Evolutionary conservation across 2,113 vertebrate genomes (phyloP), one percentile per base, ranked within the genome.

Genomic region (Proterorhinus semilunaris): DNA sequence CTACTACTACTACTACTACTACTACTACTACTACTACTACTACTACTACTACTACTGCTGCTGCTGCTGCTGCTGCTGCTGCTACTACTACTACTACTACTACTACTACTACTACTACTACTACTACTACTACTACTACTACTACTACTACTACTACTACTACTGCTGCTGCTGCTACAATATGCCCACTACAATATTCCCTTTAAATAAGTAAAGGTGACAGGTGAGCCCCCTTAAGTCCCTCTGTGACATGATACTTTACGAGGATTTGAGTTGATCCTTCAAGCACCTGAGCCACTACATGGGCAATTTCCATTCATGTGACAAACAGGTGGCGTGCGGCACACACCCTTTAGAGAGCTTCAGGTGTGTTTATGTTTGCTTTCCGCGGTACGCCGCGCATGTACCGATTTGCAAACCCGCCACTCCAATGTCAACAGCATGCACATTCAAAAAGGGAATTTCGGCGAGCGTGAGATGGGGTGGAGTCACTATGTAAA

Each of bases 401-500:
- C 59, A 66, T 5, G 2, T 64, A 48, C 12, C 47, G 54, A 64
- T 52, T 50, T 70, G 71, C 46, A 69, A 81, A 81, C 54, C 70
- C 79, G 66, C 57, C 68, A 53, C 79, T 81, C 76, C 59, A 10
- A 71, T 61, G 50, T 47, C 1, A 73, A 69, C 80, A 54, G 74
- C 76, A 69, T 51, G 42, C 62, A 8, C 6, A 9, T 63, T 63
- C 48, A 16, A 57, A 71, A 71, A 65, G 65, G 0, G 65, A 62
- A 72, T 49, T 74, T 65, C 17, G 57, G 15, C 3, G 54, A 70
- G 74, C 8, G 16, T 67, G 57, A 75, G 50, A 74, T 3, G 15
- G 44, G 74, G 68, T 72, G 74, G 66, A 78, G 71, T 58, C 9
- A n/a, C 52, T 59, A 21, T 81, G 79, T 79, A 82, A 88, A 89